Percentiles rank a stretch among this genome's conserved stretches.
phyloP scores from a whole-genome alignment of 2,797 vertebrate genomes.

The Squalus acanthias region DNA sequence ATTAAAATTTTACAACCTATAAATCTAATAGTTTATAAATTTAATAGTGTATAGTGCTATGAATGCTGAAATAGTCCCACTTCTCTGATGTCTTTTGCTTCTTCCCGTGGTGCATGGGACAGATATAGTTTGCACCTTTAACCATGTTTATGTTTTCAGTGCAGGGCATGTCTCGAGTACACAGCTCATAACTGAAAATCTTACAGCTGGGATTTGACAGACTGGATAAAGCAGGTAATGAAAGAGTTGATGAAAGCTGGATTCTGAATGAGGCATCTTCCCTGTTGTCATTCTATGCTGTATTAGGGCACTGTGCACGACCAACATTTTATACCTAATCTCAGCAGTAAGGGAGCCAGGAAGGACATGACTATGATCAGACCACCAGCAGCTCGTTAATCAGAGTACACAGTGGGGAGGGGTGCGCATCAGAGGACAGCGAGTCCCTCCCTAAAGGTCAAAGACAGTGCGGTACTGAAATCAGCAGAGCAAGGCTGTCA shows the following conservation, averaged over 20 bases:
- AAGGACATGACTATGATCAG: constrained; percentile 11
- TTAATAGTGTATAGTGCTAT: not conserved
- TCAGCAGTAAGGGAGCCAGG: not conserved
- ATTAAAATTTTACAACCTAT: not conserved
- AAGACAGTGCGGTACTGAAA: constrained; percentile 26
- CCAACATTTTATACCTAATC: not conserved
- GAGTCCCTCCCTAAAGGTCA: constrained; percentile 24
- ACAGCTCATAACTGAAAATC: not conserved
- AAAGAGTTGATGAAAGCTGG: not conserved
- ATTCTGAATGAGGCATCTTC: not conserved
- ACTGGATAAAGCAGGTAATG: constrained; percentile 2
- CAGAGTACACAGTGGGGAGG: not conserved
- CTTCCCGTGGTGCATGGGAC: not conserved
- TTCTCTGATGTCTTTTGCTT: not conserved
- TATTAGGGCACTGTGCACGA: not conserved
- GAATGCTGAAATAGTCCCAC: not conserved
- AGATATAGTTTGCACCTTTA: not conserved
- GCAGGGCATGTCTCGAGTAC: not conserved
- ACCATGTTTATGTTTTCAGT: not conserved
- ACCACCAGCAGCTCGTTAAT: constrained; percentile 17
- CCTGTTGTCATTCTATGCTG: constrained; percentile 4
- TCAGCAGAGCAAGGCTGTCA: constrained; percentile 1
- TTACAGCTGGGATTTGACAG: not conserved
- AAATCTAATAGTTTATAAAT: not conserved
- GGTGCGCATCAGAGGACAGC: constrained; percentile 6